These are phyloP conservation scores for Scaptodrosophila lebanonensis DNA, from an alignment of 1,140 invertebrate species.

Conservation along the genomic window DNA sequence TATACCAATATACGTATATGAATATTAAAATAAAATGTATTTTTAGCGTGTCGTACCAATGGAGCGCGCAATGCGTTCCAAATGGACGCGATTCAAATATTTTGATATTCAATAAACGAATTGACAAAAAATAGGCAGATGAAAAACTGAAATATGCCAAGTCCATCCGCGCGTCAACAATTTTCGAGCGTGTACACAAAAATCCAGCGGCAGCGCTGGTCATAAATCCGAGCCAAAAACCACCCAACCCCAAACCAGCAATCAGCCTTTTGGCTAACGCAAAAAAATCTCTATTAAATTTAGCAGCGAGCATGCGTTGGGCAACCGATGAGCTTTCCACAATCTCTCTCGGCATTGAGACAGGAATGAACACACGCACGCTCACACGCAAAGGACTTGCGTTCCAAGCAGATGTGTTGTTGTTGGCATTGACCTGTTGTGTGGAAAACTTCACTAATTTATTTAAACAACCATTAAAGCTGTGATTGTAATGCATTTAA, in stretches of 20 bases:
- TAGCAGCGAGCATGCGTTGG: no score
- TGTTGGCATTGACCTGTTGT: constrained; percentile 75
- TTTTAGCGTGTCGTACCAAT: constrained; percentile 23
- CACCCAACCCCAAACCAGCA: constrained; percentile 25
- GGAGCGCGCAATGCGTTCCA: constrained; percentile 23
- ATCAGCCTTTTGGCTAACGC: no score
- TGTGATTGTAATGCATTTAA: no score
- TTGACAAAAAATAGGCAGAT: constrained; percentile 29
- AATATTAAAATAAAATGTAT: constrained; percentile 32
- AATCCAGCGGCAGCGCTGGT: constrained; percentile 43
- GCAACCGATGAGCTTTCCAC: no score
- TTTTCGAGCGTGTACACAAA: constrained; percentile 71
- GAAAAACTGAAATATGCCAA: constrained; percentile 1
- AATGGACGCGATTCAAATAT: constrained; percentile 56
- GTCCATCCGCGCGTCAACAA: constrained; percentile 61
- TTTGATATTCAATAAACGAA: constrained; percentile 67
- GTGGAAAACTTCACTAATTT: constrained; percentile 21
- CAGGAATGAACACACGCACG: no score
- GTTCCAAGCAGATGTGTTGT: constrained; percentile 38
- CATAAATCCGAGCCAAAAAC: constrained; percentile 7
- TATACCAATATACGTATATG: constrained; percentile 32
- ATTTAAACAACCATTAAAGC: no score
- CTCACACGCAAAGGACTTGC: constrained; percentile 51
- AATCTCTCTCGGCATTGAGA: no score
- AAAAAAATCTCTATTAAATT: no score